Base-by-base conservation (phyloP, 1,140 invertebrate genomes). In the Trichogramma pretiosum region DNA sequence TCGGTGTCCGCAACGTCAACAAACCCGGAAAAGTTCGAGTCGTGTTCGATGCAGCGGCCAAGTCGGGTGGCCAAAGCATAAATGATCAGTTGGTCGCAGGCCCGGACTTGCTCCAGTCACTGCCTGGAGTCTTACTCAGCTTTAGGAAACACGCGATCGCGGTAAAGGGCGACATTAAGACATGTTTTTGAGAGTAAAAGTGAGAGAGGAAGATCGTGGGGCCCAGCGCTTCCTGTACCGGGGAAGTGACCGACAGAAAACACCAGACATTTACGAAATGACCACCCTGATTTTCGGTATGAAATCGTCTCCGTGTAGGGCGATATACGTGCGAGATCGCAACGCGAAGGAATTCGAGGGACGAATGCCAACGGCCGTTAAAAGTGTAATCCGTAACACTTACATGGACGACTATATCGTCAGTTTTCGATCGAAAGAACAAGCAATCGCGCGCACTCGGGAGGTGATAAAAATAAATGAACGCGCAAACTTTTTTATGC, bases 191-290 rank as follows among this genome's bases (percentile, higher is more conserved):
- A 3, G 28, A 1, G 28, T 43, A 5, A n/a, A 8, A 1, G 17
- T 43, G 16, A 5, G 41, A 19, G 7, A 5, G n/a, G 41, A 43
- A 22, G 41, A 43, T 33, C 26, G 19, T 1, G 17, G 19, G 3
- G 41, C 21, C 8, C 3, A 9, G 18, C 3, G 8, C 7, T 40
- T 23, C 16, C 3, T 40, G n/a, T 23, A n/a, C n/a, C n/a, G n/a
- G n/a, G n/a, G n/a, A n/a, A n/a, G n/a, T n/a, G n/a, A n/a, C n/a
- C n/a, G n/a, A n/a, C n/a, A n/a, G n/a, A n/a, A n/a, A n/a, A n/a
- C n/a, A n/a, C n/a, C n/a, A n/a, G 10, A 22, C 3, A 21, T 22
- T 10, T 43, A 43, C 13, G 30, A 28, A 43, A 43, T 43, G 41
- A 32, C 26, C 9, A n/a, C 7, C 3, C 13, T 43, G 16, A 21